These are phyloP conservation scores for Syngnathoides biaculeatus DNA, from an alignment of 2,113 vertebrate species.

Conservation along the genomic window DNA sequence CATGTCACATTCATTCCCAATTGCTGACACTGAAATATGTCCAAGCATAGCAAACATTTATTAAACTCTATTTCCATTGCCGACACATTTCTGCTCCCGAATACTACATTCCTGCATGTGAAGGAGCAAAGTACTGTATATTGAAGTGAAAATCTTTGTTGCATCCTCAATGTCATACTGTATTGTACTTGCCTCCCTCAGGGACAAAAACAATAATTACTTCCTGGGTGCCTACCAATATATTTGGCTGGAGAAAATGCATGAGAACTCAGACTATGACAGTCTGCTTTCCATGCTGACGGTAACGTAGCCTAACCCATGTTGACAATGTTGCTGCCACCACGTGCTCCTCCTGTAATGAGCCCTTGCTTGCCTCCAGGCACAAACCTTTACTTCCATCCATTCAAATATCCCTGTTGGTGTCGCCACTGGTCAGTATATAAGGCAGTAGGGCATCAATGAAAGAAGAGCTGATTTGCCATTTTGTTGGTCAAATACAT, in stretches of 20 bases:
- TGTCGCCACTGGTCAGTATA: constrained; percentile 79
- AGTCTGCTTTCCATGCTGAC: constrained; percentile 95
- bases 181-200: constrained; percentile 85
- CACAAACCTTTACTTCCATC: constrained; percentile 66
- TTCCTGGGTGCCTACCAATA: constrained; percentile 95
- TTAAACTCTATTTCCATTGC: constrained; percentile 13
- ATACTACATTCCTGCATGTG: constrained; percentile 16
- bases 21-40: constrained; percentile 51
- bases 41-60: constrained; percentile 40
- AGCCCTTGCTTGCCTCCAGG: constrained; percentile 61
- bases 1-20: constrained; percentile 58
- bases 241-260: constrained; percentile 96
- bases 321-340: constrained; percentile 50
- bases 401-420: constrained; percentile 34
- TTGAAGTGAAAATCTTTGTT: constrained; percentile 38
- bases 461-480: background rate
- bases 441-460: background rate
- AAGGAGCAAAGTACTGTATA: constrained; percentile 16
- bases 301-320: constrained; percentile 86
- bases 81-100: constrained; percentile 11
- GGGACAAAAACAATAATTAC: constrained; percentile 99
- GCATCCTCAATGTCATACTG: constrained; percentile 38
- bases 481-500: background rate
- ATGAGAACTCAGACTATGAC: constrained; percentile 93
- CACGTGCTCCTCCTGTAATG: constrained; percentile 15